These are phyloP conservation scores for Tolmerus cingulatus DNA, from an alignment of 2,888 invertebrate species.

Conservation along the genomic window DNA sequence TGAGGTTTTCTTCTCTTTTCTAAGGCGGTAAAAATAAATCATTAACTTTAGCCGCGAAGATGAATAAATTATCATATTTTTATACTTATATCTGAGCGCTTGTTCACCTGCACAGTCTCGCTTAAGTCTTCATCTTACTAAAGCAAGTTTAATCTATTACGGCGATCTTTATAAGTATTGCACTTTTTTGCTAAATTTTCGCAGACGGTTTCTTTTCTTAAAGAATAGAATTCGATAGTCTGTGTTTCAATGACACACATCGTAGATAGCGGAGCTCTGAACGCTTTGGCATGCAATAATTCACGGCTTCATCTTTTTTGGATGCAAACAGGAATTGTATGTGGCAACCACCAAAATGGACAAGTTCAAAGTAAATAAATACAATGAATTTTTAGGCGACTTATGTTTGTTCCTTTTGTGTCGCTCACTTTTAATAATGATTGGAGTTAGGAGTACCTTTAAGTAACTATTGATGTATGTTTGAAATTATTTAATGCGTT, in stretches of 20 bases:
- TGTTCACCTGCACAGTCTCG: background rate
- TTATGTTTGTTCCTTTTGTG: background rate
- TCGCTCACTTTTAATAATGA: background rate
- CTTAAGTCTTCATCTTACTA: background rate
- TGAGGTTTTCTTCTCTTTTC: background rate
- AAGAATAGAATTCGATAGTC: background rate
- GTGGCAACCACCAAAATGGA: background rate
- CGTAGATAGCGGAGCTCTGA: slow-evolving; percentile 27
- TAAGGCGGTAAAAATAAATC: background rate
- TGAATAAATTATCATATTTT: background rate
- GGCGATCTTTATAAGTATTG: background rate
- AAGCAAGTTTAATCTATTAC: background rate
- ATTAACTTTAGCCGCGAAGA: background rate
- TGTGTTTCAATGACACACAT: slow-evolving; percentile 1
- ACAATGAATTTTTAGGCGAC: background rate
- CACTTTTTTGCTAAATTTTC: background rate
- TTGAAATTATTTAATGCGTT: background rate
- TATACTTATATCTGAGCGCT: background rate
- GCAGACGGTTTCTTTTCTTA: background rate
- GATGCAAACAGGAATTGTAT: background rate
- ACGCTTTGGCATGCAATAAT: slow-evolving; percentile 21
- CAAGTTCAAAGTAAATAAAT: background rate
- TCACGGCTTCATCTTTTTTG: background rate
- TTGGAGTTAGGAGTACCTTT: background rate
- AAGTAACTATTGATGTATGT: background rate